phyloP scores from a whole-genome alignment of 2,888 invertebrate species.

The Nematopogon swammerdamellus region DNA sequence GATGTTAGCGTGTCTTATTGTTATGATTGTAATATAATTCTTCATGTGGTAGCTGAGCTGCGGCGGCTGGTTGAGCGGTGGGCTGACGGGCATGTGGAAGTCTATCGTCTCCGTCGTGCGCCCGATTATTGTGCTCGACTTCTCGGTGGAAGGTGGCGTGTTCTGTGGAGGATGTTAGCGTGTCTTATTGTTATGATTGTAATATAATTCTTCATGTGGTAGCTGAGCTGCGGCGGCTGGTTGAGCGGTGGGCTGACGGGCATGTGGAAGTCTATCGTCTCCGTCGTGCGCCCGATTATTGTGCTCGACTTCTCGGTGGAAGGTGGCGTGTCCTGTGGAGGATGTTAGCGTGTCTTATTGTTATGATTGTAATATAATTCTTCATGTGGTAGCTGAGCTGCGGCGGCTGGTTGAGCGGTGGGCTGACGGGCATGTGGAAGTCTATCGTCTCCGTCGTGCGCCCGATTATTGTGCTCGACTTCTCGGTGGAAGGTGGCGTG shows the following conservation, averaged over 20 bases:
- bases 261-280: slow-evolving; percentile 54
- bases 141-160: slow-evolving; percentile 6
- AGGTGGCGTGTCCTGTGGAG: neutral
- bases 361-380: too few relatives aligned
- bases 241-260: slow-evolving; percentile 40
- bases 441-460: slow-evolving; percentile 56
- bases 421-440: slow-evolving; percentile 41
- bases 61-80: slow-evolving; percentile 58
- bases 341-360: too few relatives aligned
- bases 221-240: slow-evolving; percentile 68
- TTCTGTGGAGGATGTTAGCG: too few relatives aligned
- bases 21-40: too few relatives aligned
- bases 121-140: slow-evolving; percentile 36
- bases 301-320: slow-evolving; percentile 20
- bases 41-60: slow-evolving; percentile 72
- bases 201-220: slow-evolving; percentile 76
- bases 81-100: slow-evolving; percentile 41
- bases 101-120: slow-evolving; percentile 56
- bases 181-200: too few relatives aligned
- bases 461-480: slow-evolving; percentile 36
- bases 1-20: too few relatives aligned
- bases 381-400: slow-evolving; percentile 72
- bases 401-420: slow-evolving; percentile 58
- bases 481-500: slow-evolving; percentile 6
- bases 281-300: slow-evolving; percentile 48